A percentile compares a stretch with the other conserved stretches of the same genome.
Conservation (phyloP, 2,797 vertebrate species). For the Xenopus petersii region DNA sequence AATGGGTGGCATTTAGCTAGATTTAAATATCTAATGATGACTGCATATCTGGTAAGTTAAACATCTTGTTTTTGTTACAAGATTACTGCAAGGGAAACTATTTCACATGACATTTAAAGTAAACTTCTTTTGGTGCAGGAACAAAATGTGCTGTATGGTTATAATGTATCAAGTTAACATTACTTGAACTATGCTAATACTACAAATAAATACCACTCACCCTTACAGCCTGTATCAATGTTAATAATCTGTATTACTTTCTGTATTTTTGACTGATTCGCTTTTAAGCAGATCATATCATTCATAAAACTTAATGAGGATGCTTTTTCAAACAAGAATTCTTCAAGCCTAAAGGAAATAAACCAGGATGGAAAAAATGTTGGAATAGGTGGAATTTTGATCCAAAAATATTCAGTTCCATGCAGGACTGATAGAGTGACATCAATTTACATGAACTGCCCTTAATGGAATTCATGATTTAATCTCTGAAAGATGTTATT, state of each 20-base stretch:
- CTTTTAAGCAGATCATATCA: no score
- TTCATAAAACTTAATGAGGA: no score
- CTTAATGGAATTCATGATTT: constrained; percentile 25
- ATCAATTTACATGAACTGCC: constrained; percentile 24
- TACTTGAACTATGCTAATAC: not conserved
- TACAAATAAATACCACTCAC: no score
- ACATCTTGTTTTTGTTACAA: constrained; percentile 8
- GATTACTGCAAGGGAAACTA: constrained; percentile 12
- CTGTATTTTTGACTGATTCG: no score
- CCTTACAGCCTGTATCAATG: no score
- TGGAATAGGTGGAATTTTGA: constrained; percentile 26
- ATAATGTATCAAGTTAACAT: not conserved
- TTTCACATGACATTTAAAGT: constrained; percentile 15
- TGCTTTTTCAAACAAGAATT: not conserved
- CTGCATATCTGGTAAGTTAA: constrained; percentile 7
- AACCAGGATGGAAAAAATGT: constrained; percentile 15
- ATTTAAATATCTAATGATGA: constrained; percentile 2
- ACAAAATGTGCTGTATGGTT: constrained; percentile 5
- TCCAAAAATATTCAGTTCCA: constrained; percentile 16
- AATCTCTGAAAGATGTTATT: constrained; percentile 15
- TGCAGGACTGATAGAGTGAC: constrained; percentile 28
- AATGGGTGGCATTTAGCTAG: not conserved
- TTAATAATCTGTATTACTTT: no score
- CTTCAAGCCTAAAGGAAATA: constrained; percentile 2
- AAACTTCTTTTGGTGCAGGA: constrained; percentile 9